Evolutionary conservation across 2,888 invertebrate genomes (phyloP), one percentile per base, ranked within the genome.

Genomic region (Lithophane leautieri): DNA sequence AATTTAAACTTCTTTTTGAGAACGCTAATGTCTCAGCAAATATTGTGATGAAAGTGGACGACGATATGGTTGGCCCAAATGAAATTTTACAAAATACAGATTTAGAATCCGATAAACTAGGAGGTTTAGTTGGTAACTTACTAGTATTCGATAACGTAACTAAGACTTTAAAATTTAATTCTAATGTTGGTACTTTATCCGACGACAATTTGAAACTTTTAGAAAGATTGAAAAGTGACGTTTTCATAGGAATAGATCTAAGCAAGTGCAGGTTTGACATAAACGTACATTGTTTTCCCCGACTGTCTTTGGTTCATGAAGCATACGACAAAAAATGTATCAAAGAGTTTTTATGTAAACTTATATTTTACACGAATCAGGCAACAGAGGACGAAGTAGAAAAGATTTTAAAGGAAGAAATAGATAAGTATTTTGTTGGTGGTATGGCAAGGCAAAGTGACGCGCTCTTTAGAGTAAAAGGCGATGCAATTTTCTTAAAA

Each of bases 301-400:
- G 70, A 50, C 62, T 85, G 25, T 50, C 67, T 34, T 62, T 85
- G 16, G 25, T 76, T 52, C 40, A 73, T 19, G 62, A 71, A 3
- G 60, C 70, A 22, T 22, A 66, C 12, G 85, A 85, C 28, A 52
- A 58, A 40, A 61, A 58, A 25, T 28, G 81, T 11, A 73, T 84
- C 1, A 71, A 44, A 52, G 52, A 76, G 0, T 81, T 82, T 76
- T 56, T 84, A 9, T 4, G 12, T n/a, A 74, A 83, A 16, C 74
- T 88, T 22, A 70, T 62, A 34, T 83, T 88, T 79, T 86, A 81
- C 47, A 86, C 88, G 9, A 85, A 87, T 75, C 88, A 88, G 78
- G 83, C 83, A 2, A 80, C 72, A 54, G 87, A 88, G 75, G 82
- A 86, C 28, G 76, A 80, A 12, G 74, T 88, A 28, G 86, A 88